Conservation (phyloP, 1,140 invertebrate species). For the Diprion similis region DNA sequence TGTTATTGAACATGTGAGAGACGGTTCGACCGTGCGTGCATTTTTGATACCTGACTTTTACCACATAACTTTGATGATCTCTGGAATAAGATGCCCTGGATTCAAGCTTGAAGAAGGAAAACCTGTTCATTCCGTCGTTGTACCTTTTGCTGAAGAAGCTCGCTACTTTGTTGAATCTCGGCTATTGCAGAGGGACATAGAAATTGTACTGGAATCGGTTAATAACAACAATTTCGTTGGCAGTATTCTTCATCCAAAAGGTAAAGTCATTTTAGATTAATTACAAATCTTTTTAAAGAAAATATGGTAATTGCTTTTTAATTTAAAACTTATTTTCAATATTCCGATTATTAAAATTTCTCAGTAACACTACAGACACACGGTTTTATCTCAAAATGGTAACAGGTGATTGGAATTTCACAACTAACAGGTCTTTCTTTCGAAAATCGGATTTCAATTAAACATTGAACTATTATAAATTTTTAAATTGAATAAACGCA, state of each 20-base stretch:
- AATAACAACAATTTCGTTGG: constrained; percentile 95
- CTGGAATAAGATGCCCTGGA: constrained; percentile 88
- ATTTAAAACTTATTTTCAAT: too few species aligned
- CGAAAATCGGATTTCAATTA: too few species aligned
- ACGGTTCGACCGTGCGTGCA: constrained; percentile 92
- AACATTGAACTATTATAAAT: too few species aligned
- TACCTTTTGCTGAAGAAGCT: constrained; percentile 81
- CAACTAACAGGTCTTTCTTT: too few species aligned
- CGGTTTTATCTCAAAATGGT: neutral
- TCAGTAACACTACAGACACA: neutral
- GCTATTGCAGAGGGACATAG: constrained; percentile 91
- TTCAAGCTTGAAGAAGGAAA: constrained; percentile 74
- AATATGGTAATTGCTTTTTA: too few species aligned
- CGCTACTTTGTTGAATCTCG: constrained; percentile 91
- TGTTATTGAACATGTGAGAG: constrained; percentile 94
- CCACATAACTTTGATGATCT: constrained; percentile 92
- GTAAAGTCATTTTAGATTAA: constrained; percentile 55
- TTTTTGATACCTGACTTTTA: constrained; percentile 89
- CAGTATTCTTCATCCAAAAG: constrained; percentile 89
- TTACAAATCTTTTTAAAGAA: neutral
- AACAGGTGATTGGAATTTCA: too few species aligned
- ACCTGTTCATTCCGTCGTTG: constrained; percentile 63
- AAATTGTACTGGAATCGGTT: constrained; percentile 89
- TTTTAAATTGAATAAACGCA: too few species aligned
- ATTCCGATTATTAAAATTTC: too few species aligned